Conservation (phyloP, 1,140 invertebrate species). For the Papilio polyxenes region DNA sequence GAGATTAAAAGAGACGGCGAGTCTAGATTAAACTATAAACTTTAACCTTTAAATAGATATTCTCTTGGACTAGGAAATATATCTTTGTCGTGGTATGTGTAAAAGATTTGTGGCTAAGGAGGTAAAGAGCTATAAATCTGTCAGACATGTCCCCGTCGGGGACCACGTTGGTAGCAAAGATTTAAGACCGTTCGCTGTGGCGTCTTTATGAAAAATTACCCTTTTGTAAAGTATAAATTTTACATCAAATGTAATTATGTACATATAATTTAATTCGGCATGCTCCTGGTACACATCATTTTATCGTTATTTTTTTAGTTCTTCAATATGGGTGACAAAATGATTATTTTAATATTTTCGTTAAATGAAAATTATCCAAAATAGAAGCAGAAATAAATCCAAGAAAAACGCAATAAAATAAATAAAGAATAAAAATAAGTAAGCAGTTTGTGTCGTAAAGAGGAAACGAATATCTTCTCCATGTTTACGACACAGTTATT, state of each 20-base stretch:
- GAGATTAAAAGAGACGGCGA: neutral
- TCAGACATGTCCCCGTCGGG: conserved; percentile 14
- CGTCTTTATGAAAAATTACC: conserved; percentile 14
- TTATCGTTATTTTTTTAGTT: too few relatives aligned
- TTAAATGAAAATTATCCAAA: too few relatives aligned
- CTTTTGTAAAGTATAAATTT: neutral
- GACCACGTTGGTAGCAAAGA: conserved; percentile 29
- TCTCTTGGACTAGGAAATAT: conserved; percentile 26
- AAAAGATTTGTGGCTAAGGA: conserved; percentile 34
- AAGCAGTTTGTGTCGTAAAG: conserved; percentile 18
- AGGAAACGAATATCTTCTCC: neutral
- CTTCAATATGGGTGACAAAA: too few relatives aligned
- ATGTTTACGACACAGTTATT: conserved; percentile 27
- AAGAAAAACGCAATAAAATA: conserved; percentile 18
- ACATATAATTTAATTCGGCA: neutral
- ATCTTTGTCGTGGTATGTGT: conserved; percentile 32
- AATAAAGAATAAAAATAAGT: conserved; percentile 14
- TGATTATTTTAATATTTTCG: too few relatives aligned
- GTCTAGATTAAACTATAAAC: neutral
- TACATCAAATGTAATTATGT: neutral
- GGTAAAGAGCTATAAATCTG: conserved; percentile 39
- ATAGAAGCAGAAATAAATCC: neutral
- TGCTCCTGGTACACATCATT: too few relatives aligned
- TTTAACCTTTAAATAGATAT: neutral
- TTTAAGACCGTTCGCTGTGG: conserved; percentile 37